Conservation (phyloP, 2,888 invertebrate species). For the Hirtodrosophila duncani region DNA sequence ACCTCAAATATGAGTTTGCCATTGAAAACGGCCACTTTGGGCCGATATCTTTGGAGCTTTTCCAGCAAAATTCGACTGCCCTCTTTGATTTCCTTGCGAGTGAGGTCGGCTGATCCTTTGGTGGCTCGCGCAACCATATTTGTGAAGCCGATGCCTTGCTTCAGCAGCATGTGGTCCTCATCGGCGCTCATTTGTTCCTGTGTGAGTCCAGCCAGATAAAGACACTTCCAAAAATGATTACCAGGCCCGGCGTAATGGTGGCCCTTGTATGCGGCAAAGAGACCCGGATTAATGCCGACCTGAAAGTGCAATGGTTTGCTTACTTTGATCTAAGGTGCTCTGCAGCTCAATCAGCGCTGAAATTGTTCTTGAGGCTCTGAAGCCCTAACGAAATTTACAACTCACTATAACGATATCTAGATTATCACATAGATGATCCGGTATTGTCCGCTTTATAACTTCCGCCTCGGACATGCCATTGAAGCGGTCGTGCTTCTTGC, state of each 20-base stretch:
- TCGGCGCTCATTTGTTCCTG: constrained; percentile 97
- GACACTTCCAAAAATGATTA: constrained; percentile 99
- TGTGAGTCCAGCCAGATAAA: constrained; percentile 95
- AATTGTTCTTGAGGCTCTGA: neutral
- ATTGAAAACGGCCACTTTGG: constrained; percentile 98
- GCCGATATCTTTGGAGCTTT: constrained; percentile 93
- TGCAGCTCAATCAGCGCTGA: neutral
- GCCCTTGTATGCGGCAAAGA: constrained; percentile 98
- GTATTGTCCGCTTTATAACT: constrained; percentile 93
- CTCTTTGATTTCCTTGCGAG: constrained; percentile 95
- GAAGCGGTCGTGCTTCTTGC: constrained; percentile 96
- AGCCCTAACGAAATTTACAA: constrained; percentile 80
- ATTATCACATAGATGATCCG: constrained; percentile 95
- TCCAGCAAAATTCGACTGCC: constrained; percentile 92
- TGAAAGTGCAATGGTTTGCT: constrained; percentile 76
- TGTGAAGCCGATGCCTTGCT: constrained; percentile 97
- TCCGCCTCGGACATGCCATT: constrained; percentile 98
- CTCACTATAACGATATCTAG: constrained; percentile 99
- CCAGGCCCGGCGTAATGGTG: constrained; percentile 99
- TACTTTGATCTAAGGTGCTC: neutral
- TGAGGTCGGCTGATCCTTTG: constrained; percentile 96
- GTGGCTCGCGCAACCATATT: constrained; percentile 98
- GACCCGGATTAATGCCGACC: constrained; percentile 98
- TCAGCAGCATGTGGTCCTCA: constrained; percentile 94
- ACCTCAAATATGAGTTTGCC: constrained; percentile 99